Percentiles rank a stretch among this genome's conserved stretches.
phyloP scores from a whole-genome alignment of 1,140 invertebrate species.

The Plodia interpunctella region DNA sequence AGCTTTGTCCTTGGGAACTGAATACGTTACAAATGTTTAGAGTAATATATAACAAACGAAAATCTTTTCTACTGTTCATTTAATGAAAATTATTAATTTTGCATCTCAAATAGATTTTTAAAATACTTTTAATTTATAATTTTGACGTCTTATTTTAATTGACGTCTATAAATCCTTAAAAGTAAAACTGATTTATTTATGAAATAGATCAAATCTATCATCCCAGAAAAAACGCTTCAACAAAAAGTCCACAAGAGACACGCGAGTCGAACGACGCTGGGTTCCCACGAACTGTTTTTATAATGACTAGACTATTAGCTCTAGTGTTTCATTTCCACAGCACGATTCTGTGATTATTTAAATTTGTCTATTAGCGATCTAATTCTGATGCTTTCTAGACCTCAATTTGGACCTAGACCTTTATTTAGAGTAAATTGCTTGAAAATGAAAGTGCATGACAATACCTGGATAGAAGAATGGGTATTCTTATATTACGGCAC shows the following conservation, averaged over 20 bases:
- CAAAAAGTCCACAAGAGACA: not conserved
- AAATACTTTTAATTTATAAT: too few relatives aligned
- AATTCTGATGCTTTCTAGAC: not conserved
- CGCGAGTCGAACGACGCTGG: not conserved
- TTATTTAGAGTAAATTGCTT: not conserved
- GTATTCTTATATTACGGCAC: too few relatives aligned
- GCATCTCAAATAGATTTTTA: too few relatives aligned
- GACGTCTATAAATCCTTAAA: not conserved
- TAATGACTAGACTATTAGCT: not conserved
- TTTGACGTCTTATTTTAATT: not conserved
- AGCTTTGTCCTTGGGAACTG: too few relatives aligned
- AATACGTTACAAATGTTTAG: too few relatives aligned
- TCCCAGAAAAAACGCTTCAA: not conserved
- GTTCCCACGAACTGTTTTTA: conserved; percentile 5
- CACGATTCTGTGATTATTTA: not conserved
- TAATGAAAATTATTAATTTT: too few relatives aligned
- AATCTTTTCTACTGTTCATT: too few relatives aligned
- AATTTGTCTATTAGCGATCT: not conserved
- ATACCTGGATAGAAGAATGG: too few relatives aligned
- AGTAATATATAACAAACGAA: too few relatives aligned
- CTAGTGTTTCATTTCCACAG: not conserved
- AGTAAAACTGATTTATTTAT: not conserved
- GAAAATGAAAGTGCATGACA: too few relatives aligned
- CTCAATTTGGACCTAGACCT: not conserved
- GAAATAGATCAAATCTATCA: not conserved